Base-by-base conservation (phyloP, 2,888 invertebrate genomes). In the Charanyca ferruginea region DNA sequence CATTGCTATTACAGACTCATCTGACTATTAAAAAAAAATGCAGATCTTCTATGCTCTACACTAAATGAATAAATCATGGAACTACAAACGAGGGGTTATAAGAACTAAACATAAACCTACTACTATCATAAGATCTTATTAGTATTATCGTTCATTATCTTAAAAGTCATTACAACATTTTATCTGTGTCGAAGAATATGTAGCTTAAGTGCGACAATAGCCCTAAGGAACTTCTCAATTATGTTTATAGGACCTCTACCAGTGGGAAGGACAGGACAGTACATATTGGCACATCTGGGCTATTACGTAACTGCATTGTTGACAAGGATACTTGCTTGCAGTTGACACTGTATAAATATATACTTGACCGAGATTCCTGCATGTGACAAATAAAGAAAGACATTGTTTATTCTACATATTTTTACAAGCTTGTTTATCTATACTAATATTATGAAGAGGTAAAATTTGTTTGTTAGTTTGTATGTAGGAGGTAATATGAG, bases 301-400 rank as follows among this genome's bases (percentile, higher is more conserved):
- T 20, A 52, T 54, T 54, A 38, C 51, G 51, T 18, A 63, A 51
- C 11, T 41, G 45, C 22, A 49, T 25, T 51, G 53, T 54, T 49
- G 58, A 58, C 25, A 13, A 69, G 20, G 32, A 11, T n/a, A n/a
- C n/a, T 28, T 25, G 61, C 32, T 55, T 41, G 55, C 45, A 57
- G 1, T 41, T 9, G 38, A 25, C 11, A 18, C 44, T 55, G 20
- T 41, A 52, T 35, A 55, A 25, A 70, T 11, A 11, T 72, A 71
- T 63, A 63, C 49, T 71, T 49, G 54, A 53, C 68, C 68, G 63
- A 71, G 32, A 63, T 71, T 41, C 18, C 51, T 25, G 16, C 13
- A 20, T 41, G 28, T 8, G 11, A 7, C 2, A 55, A 64, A 45
- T 42, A 72, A 57, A 52, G 41, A 45, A 64, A 64, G 0, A 55